phyloP scores from a whole-genome alignment of 2,888 invertebrate species.

The Caenorhabditis uteleia region DNA sequence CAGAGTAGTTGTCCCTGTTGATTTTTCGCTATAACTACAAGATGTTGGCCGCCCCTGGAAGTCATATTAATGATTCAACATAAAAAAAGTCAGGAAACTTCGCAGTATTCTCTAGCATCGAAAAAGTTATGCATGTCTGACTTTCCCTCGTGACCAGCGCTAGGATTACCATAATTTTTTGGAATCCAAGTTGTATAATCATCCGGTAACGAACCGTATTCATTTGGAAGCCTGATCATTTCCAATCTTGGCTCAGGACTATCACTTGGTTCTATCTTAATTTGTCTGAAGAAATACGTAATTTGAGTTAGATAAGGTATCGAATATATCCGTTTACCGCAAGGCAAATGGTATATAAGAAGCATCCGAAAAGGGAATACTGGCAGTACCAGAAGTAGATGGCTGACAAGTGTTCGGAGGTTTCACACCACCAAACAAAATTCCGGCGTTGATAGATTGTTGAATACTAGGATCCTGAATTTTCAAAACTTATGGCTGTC shows the following conservation, averaged over 20 bases:
- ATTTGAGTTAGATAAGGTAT: no score
- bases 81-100: constrained; percentile 2
- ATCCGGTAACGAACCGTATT: constrained; percentile 52
- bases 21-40: constrained; percentile 23
- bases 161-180: constrained; percentile 49
- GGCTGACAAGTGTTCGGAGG: not conserved
- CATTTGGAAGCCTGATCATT: constrained; percentile 55
- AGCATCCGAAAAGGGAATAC: no score
- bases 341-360: not conserved
- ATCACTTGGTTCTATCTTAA: constrained; percentile 36
- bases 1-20: constrained; percentile 23
- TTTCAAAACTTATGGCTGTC: no score
- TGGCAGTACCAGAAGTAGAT: no score
- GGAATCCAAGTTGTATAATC: constrained; percentile 52
- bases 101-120: constrained; percentile 36
- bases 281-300: constrained; percentile 18
- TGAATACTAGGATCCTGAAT: constrained; percentile 13
- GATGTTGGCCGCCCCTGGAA: constrained; percentile 29
- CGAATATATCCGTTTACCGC: no score
- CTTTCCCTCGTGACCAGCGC: constrained; percentile 50
- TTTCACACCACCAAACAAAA: constrained; percentile 13
- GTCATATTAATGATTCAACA: no score
- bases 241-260: constrained; percentile 24
- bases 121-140: constrained; percentile 52
- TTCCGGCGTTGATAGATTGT: constrained; percentile 30